Conservation (phyloP, 2,113 vertebrate species). For the Saccopteryx bilineata region DNA sequence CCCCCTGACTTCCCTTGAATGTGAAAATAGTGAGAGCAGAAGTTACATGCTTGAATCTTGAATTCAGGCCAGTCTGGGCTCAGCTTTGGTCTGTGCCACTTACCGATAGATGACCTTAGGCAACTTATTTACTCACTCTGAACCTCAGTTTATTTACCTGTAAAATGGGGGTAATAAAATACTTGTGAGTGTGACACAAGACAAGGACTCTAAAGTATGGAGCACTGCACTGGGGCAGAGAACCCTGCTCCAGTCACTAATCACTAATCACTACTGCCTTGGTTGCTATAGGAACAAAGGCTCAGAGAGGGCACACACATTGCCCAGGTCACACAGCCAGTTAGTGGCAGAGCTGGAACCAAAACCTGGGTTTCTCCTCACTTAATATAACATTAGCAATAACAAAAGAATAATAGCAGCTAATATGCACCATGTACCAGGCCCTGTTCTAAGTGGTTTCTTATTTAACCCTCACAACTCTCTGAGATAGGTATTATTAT, state of each 20-base stretch:
- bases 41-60: neutral
- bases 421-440: neutral
- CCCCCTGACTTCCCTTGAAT: neutral
- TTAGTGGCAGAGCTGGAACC: too few relatives aligned
- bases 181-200: neutral
- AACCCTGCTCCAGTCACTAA: neutral
- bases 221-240: neutral
- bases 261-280: neutral
- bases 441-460: neutral
- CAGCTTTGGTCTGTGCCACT: neutral
- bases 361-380: neutral
- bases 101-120: neutral
- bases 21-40: neutral
- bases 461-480: neutral
- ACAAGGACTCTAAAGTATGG: neutral
- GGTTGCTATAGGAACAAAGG: neutral
- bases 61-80: neutral
- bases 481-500: neutral
- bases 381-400: too few relatives aligned
- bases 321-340: neutral
- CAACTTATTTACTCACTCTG: neutral
- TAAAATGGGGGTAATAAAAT: neutral
- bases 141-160: neutral
- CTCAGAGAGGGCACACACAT: neutral
- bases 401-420: neutral